phyloP scores from a whole-genome alignment of 2,888 invertebrate species.

The Sesia bembeciformis region DNA sequence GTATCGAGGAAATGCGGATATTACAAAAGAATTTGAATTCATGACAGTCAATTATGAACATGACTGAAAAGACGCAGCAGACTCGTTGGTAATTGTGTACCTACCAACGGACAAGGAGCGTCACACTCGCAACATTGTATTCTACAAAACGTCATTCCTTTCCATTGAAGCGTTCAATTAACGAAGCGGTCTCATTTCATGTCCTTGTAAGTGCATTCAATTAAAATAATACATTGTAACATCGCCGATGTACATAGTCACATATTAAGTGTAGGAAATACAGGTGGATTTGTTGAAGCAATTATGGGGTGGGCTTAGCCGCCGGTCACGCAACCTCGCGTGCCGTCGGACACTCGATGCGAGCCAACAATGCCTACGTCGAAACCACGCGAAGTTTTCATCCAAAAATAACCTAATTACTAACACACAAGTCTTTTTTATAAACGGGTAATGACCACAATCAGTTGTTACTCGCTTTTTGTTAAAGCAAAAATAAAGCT shows the following conservation, averaged over 20 bases:
- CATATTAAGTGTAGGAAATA: constrained; percentile 12
- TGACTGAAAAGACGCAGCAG: too few species aligned
- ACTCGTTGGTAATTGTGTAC: too few species aligned
- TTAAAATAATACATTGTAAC: background rate
- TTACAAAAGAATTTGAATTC: too few species aligned
- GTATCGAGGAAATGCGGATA: too few species aligned
- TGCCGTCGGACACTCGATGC: constrained; percentile 47
- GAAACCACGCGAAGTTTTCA: constrained; percentile 16
- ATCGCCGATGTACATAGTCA: background rate
- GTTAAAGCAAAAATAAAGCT: too few species aligned
- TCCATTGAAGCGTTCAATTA: background rate
- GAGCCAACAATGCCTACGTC: constrained; percentile 33
- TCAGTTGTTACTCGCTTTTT: too few species aligned
- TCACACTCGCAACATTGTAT: background rate
- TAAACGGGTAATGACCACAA: background rate
- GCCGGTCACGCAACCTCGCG: constrained; percentile 53
- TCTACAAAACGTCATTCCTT: background rate
- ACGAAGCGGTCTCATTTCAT: background rate
- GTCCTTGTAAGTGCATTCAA: background rate
- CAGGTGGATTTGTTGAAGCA: constrained; percentile 23
- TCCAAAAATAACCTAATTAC: background rate
- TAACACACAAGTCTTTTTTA: background rate
- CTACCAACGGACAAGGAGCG: too few species aligned
- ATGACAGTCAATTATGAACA: too few species aligned
- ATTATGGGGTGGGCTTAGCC: constrained; percentile 29